Evolutionary conservation across 2,113 vertebrate species (phyloP), one percentile per base, ranked within the genome.

Genomic region (Chlorocebus sabaeus): DNA sequence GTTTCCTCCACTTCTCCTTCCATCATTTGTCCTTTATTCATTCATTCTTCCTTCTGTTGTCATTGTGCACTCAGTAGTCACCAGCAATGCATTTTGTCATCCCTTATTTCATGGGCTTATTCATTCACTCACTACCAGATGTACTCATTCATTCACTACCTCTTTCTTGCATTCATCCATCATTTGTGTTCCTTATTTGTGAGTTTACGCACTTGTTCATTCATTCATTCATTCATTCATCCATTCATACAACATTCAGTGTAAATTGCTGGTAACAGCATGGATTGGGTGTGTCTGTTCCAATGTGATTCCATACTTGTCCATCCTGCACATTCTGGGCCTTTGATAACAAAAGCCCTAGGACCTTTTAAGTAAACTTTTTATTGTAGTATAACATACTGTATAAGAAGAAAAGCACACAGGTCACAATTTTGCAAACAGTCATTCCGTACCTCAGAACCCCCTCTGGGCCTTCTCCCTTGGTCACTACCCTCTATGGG

Each of bases 91-190:
- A 4, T 13, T 57, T 84, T 78, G 40, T 25, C 40, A 2, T 25
- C 59, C 52, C 57, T 25, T 32, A n/a, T 32, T 45, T 43, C 23
- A 12, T 50, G 8, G 25, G 52, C 6, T 67, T 3, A 20, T 68
- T 12, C 6, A 52, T 48, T 67, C 79, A 27, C 18, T 83, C 50
- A 22, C 16, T 52, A 30, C 12, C 2, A 3, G 43, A 32, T 14
- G 16, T 7, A 32, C 57, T 2, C 16, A 20, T 73, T 20, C 3
- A 12, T 23, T 13, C 25, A 40, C 25, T 0, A 0, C 1, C 50
- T 43, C 8, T 11, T 12, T 32, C 1, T 8, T 5, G 5, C 10
- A 7, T 5, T 25, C 30, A 14, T 23, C 38, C 23, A 1, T 52
- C 20, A 7, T 67, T 75, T 61, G 11, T 79, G 52, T 55, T 45